These are phyloP conservation scores for Tromatobia lineatoria DNA, from an alignment of 2,888 invertebrate genomes.

Conservation along the genomic window DNA sequence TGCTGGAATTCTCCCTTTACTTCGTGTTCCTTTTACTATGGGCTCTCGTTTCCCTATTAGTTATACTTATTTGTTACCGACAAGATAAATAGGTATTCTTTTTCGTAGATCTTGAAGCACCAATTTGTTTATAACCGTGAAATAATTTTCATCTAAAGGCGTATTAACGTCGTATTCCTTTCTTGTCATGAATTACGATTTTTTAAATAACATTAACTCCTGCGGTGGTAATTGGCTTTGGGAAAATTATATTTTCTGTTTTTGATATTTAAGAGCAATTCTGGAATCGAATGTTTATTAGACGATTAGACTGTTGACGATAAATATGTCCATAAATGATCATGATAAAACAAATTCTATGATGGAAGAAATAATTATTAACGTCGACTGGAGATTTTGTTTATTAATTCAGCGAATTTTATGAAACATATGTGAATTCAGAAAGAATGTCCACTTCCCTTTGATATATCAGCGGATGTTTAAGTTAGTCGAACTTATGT, in stretches of 20 bases:
- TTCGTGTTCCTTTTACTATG: background rate
- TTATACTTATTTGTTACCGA: slow-evolving; percentile 36
- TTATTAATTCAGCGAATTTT: background rate
- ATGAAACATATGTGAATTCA: background rate
- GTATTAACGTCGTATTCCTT: background rate
- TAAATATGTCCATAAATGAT: no score
- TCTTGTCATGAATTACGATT: no score
- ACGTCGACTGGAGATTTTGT: background rate
- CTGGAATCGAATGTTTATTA: background rate
- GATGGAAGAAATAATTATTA: background rate
- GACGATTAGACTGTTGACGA: no score
- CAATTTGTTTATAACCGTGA: slow-evolving; percentile 8
- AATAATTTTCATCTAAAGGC: background rate
- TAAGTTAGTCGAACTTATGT: background rate
- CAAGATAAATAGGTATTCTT: slow-evolving; percentile 27
- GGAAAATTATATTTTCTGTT: background rate
- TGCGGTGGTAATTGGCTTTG: background rate
- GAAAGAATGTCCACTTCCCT: background rate
- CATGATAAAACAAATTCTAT: no score
- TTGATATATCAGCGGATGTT: background rate
- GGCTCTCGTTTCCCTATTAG: slow-evolving; percentile 22
- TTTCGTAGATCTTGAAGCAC: slow-evolving; percentile 5
- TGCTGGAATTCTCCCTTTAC: background rate
- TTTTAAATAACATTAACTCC: background rate
- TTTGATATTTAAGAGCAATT: background rate